These are phyloP conservation scores for Drosophila miranda DNA, from an alignment of 1,140 invertebrate genomes.

Conservation along the genomic window DNA sequence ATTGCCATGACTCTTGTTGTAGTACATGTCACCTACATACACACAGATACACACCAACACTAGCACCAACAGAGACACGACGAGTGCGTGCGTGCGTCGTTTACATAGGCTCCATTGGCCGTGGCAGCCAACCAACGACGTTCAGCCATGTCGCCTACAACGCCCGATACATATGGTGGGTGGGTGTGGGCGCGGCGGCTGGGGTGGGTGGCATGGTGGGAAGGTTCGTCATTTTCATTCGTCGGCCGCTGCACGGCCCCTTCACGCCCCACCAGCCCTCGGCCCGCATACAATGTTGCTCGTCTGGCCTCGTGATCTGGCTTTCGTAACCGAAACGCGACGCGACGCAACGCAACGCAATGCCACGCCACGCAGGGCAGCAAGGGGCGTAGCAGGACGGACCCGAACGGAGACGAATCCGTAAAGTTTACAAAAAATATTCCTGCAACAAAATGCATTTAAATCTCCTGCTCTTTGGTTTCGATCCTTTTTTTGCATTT, in stretches of 20 bases:
- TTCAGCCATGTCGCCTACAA: constrained; percentile 64
- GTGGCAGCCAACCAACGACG: constrained; percentile 68
- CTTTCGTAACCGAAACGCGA: constrained; percentile 61
- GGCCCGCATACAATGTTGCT: constrained; percentile 71
- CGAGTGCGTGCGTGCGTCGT: constrained; percentile 62
- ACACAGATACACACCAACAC: constrained; percentile 25
- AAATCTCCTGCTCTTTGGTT: constrained; percentile 46
- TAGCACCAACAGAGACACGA: constrained; percentile 5
- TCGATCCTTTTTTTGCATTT: constrained; percentile 9
- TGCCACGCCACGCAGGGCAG: constrained; percentile 10
- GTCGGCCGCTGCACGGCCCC: constrained; percentile 60
- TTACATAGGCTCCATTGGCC: constrained; percentile 68
- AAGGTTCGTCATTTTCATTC: constrained; percentile 69
- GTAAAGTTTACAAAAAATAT: constrained; percentile 69
- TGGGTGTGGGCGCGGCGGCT: constrained; percentile 5
- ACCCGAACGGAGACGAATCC: constrained; percentile 48
- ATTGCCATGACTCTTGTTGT: constrained; percentile 63
- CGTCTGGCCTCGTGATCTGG: constrained; percentile 60
- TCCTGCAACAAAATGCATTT: constrained; percentile 58
- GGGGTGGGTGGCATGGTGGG: constrained; percentile 34
- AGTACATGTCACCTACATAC: constrained; percentile 77
- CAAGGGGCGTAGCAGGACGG: constrained; percentile 3
- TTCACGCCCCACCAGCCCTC: constrained; percentile 19
- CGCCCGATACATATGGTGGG: constrained; percentile 49
- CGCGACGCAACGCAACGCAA: constrained; percentile 29